Evolutionary conservation across 1,140 invertebrate genomes (phyloP), one percentile per base, ranked within the genome.

Genomic region (Aricia agestis): DNA sequence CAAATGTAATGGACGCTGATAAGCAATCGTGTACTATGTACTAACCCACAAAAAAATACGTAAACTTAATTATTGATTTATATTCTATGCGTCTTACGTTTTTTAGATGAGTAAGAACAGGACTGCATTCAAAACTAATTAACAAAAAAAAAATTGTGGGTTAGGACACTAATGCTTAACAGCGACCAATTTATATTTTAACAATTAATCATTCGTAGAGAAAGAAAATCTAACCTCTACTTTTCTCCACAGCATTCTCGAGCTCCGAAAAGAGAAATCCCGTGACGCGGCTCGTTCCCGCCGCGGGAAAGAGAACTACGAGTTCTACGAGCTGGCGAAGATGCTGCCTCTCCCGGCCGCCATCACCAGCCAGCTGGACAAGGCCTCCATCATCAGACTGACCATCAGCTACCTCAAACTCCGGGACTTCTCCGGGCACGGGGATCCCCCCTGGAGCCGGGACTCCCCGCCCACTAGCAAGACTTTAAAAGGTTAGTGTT

Each of bases 301-400:
- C 45, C 94, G 98, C 52, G 98, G 98, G 31, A 99, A 99, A 84
- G 98, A 99, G 92, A 99, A 99, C 93, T 98, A 97, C 87, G 98
- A 99, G 92, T 99, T 99, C 92, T 99, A 99, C 93, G 98, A 99
- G 92, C 93, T 99, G 89, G 98, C 98, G 73, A 99, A 99, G 93
- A 97, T 99, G 96, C 93, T 99, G 76, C 98, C 98, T 0, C 93
- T 99, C 52, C 98, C 98, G 0, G 96, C 97, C 3, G 98, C 98
- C 80, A 99, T 99, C 88, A 99, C 98, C 76, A 97, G 97, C 76
- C 98, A 99, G 92, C 93, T 99, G 92, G 98, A 99, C 93, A 99
- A 99, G 93, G 98, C 98, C 25, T 99, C 98, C 81, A 99, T 99
- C 88, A 99, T 99, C 93, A 95, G 98, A 85, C 95, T 99, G 81